Percentiles rank a stretch among this genome's conserved stretches.
phyloP scores from a whole-genome alignment of 2,113 vertebrate species.

The Pica pica region DNA sequence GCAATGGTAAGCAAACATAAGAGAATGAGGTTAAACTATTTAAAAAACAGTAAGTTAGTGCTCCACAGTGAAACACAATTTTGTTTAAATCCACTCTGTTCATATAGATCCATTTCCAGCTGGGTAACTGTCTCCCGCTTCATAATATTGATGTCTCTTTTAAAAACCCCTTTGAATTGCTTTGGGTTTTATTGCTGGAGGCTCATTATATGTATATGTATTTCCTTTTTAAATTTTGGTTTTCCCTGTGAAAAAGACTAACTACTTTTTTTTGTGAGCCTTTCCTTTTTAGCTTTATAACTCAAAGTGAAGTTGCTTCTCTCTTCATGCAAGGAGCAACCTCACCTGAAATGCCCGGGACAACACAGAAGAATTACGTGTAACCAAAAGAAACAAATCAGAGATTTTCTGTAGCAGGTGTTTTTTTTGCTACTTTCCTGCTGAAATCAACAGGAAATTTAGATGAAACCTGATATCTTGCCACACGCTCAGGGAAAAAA shows the following conservation, averaged over 20 bases:
- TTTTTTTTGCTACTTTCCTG: not conserved
- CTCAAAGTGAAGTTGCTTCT: not conserved
- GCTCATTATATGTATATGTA: not conserved
- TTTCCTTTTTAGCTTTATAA: not conserved
- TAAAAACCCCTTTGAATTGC: not conserved
- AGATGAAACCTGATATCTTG: not conserved
- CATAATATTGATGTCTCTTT: not conserved
- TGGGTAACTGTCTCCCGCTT: not conserved
- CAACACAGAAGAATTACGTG: not conserved
- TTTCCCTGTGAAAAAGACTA: not conserved
- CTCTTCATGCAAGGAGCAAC: not conserved
- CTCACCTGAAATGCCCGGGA: not conserved
- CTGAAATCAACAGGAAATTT: not conserved
- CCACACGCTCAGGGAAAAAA: not conserved
- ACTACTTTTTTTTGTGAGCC: not conserved
- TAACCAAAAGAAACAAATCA: constrained; percentile 2
- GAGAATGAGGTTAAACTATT: not conserved
- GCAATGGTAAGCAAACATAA: not conserved
- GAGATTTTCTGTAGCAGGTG: not conserved
- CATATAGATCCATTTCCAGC: not conserved
- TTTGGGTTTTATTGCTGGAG: not conserved
- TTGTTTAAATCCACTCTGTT: not conserved
- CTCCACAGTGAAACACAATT: not conserved
- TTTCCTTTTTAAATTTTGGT: not conserved
- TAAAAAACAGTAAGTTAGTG: not conserved